Evolutionary conservation across 2,797 vertebrate species (phyloP).

Genomic region (Sarcophilus harrisii): DNA sequence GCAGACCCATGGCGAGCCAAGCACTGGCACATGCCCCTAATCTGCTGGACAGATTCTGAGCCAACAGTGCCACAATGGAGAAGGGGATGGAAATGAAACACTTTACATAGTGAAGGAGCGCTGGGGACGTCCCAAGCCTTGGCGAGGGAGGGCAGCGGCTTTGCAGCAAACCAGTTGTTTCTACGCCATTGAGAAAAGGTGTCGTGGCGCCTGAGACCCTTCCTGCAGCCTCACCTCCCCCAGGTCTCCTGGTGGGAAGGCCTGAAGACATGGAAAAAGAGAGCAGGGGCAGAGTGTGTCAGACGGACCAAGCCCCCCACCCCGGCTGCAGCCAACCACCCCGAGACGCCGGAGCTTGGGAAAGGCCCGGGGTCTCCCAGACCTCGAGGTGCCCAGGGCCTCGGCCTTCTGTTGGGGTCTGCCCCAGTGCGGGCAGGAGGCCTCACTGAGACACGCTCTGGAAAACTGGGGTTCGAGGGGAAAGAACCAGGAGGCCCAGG

Average conservation of each 20-base stretch:
- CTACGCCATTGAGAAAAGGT: no score
- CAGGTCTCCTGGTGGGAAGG: not conserved
- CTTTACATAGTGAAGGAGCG: not conserved
- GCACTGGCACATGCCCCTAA: not conserved
- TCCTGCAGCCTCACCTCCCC: not conserved
- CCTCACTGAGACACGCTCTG: no score
- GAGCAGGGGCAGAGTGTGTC: not conserved
- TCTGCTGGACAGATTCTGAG: not conserved
- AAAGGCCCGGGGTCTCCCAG: no score
- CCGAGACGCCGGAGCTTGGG: no score
- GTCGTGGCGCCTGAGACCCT: no score
- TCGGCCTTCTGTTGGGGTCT: no score
- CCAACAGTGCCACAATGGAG: not conserved
- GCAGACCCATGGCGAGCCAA: not conserved
- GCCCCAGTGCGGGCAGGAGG: no score
- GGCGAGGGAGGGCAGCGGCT: not conserved
- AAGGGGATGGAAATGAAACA: not conserved
- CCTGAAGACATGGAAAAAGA: not conserved
- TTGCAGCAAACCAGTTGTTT: not conserved
- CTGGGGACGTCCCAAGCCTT: not conserved
- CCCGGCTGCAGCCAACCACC: no score
- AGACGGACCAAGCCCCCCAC: not conserved
- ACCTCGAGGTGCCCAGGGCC: no score
- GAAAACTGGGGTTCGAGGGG: no score
- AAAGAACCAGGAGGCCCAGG: no score